Evolutionary conservation across 2,797 vertebrate species (phyloP).

Genomic region (Sebastes hopkinsi): DNA sequence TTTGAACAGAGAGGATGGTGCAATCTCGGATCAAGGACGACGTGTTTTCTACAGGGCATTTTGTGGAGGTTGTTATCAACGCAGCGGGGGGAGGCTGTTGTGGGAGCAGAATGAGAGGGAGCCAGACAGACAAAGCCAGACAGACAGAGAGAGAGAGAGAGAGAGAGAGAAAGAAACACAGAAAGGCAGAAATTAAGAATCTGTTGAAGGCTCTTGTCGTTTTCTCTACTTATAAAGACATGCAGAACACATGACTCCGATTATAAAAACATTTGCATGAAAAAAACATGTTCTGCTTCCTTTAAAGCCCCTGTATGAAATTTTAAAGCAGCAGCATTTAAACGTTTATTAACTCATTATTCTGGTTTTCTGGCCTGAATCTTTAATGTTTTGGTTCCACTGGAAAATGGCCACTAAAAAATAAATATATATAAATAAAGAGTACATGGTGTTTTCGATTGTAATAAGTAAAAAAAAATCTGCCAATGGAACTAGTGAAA

Average conservation of each 20-base stretch:
- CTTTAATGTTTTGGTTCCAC: background rate
- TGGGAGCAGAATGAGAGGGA: slow-evolving; percentile 35
- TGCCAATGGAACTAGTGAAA: no score
- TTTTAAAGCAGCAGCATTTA: background rate
- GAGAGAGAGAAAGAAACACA: no score
- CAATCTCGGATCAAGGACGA: slow-evolving; percentile 69
- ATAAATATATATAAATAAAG: no score
- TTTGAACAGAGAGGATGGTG: slow-evolving; percentile 60
- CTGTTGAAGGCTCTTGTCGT: background rate
- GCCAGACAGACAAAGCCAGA: slow-evolving; percentile 37
- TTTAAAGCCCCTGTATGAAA: background rate
- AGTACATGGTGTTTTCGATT: no score
- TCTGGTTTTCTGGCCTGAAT: background rate
- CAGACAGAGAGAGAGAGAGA: background rate
- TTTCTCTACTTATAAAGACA: background rate
- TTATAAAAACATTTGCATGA: background rate
- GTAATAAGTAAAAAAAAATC: no score
- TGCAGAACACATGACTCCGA: background rate
- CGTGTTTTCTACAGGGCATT: slow-evolving; percentile 61
- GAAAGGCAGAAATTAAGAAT: slow-evolving; percentile 5
- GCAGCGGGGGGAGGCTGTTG: slow-evolving; percentile 39
- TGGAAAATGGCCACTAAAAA: no score
- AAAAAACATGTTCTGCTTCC: background rate
- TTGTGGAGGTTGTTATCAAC: slow-evolving; percentile 68
- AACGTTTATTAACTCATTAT: background rate